Conservation (phyloP, 2,888 invertebrate species). For the Oscheius sp. region DNA sequence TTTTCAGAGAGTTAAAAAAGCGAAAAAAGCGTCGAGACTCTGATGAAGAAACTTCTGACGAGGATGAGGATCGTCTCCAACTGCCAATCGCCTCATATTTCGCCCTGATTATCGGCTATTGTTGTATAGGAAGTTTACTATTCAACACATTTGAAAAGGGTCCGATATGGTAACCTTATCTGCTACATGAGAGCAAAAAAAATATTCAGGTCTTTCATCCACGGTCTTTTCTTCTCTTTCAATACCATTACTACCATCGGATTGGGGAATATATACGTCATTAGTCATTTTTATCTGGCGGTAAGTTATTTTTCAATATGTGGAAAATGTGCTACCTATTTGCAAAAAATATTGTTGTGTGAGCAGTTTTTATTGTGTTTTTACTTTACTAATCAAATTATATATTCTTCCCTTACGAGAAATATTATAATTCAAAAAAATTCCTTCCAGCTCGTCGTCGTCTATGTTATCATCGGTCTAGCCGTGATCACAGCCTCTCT, state of each 20-base stretch:
- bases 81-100: constrained; percentile 70
- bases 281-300: constrained; percentile 62
- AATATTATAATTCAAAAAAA: neutral
- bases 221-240: constrained; percentile 70
- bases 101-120: constrained; percentile 70
- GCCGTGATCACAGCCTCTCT: constrained; percentile 70
- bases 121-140: constrained; percentile 66
- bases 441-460: constrained; percentile 63
- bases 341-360: neutral
- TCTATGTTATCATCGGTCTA: constrained; percentile 70
- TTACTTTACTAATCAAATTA: neutral
- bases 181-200: neutral
- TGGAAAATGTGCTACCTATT: too few species aligned
- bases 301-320: too few species aligned
- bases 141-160: constrained; percentile 69
- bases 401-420: neutral
- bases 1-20: constrained; percentile 59
- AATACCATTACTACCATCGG: constrained; percentile 71
- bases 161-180: constrained; percentile 58
- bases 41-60: constrained; percentile 53
- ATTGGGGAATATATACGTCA: constrained; percentile 69
- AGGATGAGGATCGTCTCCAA: constrained; percentile 63
- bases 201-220: constrained; percentile 68
- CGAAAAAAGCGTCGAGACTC: constrained; percentile 42
- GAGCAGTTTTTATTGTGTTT: neutral